Base-by-base conservation (phyloP, 2,888 invertebrate species). In the Temnothorax ravouxi region DNA sequence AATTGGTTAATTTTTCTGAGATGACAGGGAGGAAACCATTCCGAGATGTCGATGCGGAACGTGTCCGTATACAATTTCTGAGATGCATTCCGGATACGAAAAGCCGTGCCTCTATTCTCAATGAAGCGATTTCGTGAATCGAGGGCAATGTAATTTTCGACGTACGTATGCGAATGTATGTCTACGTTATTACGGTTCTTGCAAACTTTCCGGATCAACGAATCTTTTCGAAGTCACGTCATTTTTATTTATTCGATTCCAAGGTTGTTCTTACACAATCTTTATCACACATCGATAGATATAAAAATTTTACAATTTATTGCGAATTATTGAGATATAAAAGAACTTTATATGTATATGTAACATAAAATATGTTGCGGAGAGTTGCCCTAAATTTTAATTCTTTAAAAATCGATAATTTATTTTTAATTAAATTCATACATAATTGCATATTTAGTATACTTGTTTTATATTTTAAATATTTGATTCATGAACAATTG, bases 1-100 rank as follows among this genome's bases (percentile, higher is more conserved):
- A 91, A 91, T 91, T 88, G 91, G 87, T 87, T 89, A 91, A 89
- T 91, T 89, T 92, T 90, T 90, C 86, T 77, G 82, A 56, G 71
- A 84, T 75, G 80, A 80, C 80, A 50, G 79, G 41, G 66, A 47
- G 75, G 62, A 75, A 82, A 61, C 64, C 82, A 47, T 44, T 71
- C 56, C 64, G 71, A 79, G 69, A 86, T 66, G 74, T 71, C 71
- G 75, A 81, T 76, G 59, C n/a, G 76, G 13, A 59, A 11, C 56
- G 41, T 81, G 50, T 86, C 71, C 81, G 75, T 84, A 81, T 83
- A 83, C 81, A 80, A 88, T 88, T 86, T 83, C 83, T 88, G 80
- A 83, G 82, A 84, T 88, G 79, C 69, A 83, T 41, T 83, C 29
- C 61, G 76, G 54, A 62, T 62, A 71, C 54, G 71, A 62, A 61